Percentiles rank a stretch among this genome's conserved stretches.
Evolutionary conservation across 2,113 vertebrate genomes (phyloP).

Genomic region (Litocranius walleri): DNA sequence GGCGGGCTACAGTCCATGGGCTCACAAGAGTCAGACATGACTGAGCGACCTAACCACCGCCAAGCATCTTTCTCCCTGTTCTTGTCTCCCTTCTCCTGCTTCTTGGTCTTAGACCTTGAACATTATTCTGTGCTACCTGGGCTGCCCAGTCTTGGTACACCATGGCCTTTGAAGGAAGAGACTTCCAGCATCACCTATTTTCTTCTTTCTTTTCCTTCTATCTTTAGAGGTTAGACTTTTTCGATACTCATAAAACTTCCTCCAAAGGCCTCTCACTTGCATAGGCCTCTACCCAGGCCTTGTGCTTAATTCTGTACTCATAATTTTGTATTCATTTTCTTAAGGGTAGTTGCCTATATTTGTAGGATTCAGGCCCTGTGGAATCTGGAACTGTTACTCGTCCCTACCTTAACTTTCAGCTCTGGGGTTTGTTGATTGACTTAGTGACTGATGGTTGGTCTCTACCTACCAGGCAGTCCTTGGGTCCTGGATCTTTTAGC

Average conservation of each 20-base stretch:
- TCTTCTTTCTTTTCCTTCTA: neutral
- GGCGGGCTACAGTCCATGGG: neutral
- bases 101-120: neutral
- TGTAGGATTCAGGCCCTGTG: neutral
- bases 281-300: neutral
- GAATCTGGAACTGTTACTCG: neutral
- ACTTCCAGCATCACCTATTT: neutral
- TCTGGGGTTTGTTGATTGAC: neutral
- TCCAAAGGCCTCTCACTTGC: neutral
- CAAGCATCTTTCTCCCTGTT: neutral
- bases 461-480: neutral
- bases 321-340: neutral
- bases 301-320: neutral
- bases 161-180: neutral
- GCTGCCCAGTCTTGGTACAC: neutral
- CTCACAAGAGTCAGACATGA: neutral
- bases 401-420: neutral
- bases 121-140: neutral
- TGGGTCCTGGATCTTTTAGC: neutral
- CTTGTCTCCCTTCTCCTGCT: neutral
- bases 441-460: neutral
- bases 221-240: neutral
- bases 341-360: neutral
- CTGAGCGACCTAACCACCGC: neutral
- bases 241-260: neutral